These are phyloP conservation scores for Cepphus grylle DNA, from an alignment of 2,113 vertebrate genomes.

Conservation along the genomic window DNA sequence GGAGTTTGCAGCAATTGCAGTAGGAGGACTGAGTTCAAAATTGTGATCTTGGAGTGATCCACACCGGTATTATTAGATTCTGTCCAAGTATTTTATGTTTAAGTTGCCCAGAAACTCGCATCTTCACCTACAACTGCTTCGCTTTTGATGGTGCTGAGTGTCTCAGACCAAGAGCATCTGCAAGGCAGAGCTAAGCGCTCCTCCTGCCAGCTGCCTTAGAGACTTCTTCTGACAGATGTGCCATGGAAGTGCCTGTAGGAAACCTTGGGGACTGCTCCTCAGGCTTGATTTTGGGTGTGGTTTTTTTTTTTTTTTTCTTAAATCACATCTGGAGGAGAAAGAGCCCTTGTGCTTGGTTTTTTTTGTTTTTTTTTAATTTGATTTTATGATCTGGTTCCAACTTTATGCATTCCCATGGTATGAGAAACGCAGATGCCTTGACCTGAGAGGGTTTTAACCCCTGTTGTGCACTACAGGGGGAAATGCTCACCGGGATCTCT, in stretches of 20 bases:
- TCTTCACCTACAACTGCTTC: background rate
- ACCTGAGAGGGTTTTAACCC: background rate
- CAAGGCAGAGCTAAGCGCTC: background rate
- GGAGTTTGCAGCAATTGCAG: background rate
- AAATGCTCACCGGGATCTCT: background rate
- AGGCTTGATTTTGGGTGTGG: background rate
- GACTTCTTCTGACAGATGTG: background rate
- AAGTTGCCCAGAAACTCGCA: background rate
- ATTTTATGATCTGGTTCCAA: background rate
- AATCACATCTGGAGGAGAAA: background rate
- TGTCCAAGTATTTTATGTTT: background rate
- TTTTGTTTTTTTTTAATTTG: background rate
- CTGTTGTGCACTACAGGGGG: background rate
- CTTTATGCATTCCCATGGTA: background rate
- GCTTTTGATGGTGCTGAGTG: background rate
- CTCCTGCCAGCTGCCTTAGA: background rate
- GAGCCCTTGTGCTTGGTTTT: background rate
- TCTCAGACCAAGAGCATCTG: background rate
- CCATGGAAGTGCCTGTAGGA: background rate
- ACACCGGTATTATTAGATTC: accelerated
- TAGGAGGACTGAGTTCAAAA: background rate
- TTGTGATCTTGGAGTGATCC: background rate
- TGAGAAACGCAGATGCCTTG: background rate
- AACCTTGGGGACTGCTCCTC: background rate
- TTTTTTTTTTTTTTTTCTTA: background rate